These are phyloP conservation scores for Ophioninae sp. DNA, from an alignment of 2,888 invertebrate species.

Conservation along the genomic window DNA sequence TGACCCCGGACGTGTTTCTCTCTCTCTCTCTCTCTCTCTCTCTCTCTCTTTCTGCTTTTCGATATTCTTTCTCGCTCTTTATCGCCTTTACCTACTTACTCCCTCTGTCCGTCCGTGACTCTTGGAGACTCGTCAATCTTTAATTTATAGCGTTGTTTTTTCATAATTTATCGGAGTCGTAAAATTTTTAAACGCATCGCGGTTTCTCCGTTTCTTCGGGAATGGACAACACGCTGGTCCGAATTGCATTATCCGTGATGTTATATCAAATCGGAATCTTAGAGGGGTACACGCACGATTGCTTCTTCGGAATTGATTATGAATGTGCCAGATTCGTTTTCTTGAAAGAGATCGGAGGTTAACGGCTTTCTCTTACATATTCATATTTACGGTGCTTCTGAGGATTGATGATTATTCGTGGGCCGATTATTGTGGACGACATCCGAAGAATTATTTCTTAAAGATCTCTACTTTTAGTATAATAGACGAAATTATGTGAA, in stretches of 20 bases:
- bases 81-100: constrained; percentile 17
- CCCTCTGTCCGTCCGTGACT: constrained; percentile 31
- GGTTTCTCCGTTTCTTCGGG: constrained; percentile 3
- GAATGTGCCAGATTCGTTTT: background rate
- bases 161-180: background rate
- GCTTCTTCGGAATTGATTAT: background rate
- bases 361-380: background rate
- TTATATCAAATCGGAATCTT: background rate
- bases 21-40: constrained; percentile 5
- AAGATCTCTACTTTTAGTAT: background rate
- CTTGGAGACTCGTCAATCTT: constrained; percentile 36
- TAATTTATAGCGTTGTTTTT: constrained; percentile 46
- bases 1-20: constrained; percentile 56
- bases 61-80: constrained; percentile 22
- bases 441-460: background rate
- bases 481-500: too few species aligned
- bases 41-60: background rate
- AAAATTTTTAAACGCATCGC: constrained; percentile 22
- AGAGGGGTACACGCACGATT: background rate
- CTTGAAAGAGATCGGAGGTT: background rate
- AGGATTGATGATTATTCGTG: background rate
- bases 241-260: constrained; percentile 1
- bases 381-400: background rate
- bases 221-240: constrained; percentile 24
- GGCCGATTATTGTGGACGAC: background rate